Base-by-base conservation (phyloP, 2,888 invertebrate genomes). In the Ceratothoa steindachneri region DNA sequence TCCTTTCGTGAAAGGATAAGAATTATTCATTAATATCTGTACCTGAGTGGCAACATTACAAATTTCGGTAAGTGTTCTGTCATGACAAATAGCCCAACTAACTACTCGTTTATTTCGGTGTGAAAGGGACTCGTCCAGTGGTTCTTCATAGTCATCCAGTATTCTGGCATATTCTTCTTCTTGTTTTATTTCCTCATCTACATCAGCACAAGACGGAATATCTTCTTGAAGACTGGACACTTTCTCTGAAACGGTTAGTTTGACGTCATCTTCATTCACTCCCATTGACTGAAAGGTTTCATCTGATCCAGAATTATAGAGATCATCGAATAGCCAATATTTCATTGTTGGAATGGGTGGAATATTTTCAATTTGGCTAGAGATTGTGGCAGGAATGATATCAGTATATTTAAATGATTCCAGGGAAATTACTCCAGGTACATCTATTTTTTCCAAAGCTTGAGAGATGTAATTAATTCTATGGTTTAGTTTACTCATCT, bases 111-210 rank as follows among this genome's bases (percentile, higher is more conserved):
- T n/a, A n/a, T n/a, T n/a, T n/a, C n/a, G n/a, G n/a, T n/a, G n/a
- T n/a, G n/a, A n/a, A n/a, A n/a, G n/a, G n/a, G n/a, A n/a, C n/a
- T 41, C 41, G 15, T 41, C 41, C 5, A 9, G 7, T 9, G 69
- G 65, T 30, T 30, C 53, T 29, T 65, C 52, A 29, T 69, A 67
- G 41, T 72, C 73, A 5, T 73, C 75, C 9, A 79, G 24, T 3
- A 67, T 51, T 27, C 78, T 65, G 12, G 75, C 65, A 30, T 53
- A n/a, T 30, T 80, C 80, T 28, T 75, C 75, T 15, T 52, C 28
- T 30, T 53, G 55, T 29, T 69, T 53, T 9, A 75, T 65, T 69
- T 77, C 77, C 22, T 74, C 64, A 29, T 60, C 73, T 53, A 71
- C 73, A 12, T 66, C 24, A 5, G 27, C 67, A n/a, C n/a, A n/a